Evolutionary conservation across 2,888 invertebrate species (phyloP), one percentile per base, ranked within the genome.

Genomic region (Eilema sororculum): DNA sequence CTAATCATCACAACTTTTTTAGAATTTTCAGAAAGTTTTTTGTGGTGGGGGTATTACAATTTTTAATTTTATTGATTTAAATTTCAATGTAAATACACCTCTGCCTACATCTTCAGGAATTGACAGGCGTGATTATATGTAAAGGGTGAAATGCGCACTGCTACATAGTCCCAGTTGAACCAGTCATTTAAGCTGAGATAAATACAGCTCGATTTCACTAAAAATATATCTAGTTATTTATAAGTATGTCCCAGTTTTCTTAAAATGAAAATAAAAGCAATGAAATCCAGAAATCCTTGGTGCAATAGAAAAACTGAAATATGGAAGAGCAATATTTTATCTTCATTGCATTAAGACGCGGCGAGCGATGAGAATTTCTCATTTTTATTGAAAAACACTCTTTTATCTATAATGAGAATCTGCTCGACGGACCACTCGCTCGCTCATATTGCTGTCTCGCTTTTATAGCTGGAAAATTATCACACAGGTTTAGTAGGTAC

Each of bases 331-430:
- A 57, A 61, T 69, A 69, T 69, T 69, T 69, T 69, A 68, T 62
- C 52, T 66, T 62, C 57, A 62, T 62, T 68, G 68, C 60, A 68
- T 65, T 69, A 37, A 66, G 65, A 61, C n/a, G 57, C 22, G 65
- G 22, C 64, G 59, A 59, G 13, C 52, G 65, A 12, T 24, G 52
- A 59, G 37, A 25, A 30, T 25, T 37, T 57, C 65, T 28, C 59
- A 65, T 65, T 69, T 41, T 65, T 66, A 69, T 69, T 69, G 69
- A 69, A 66, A 69, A 69, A 69, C 69, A 71, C 52, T 60, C 57
- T 78, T 63, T 28, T 71, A 59, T 80, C 74, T 57, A 73, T 71
- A 71, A 71, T 71, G 71, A 71, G 71, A 71, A 67, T 67, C 67
- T 67, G 60, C 25, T 24, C 20, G 12, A 28, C 41, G 60, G 57